Evolutionary conservation across 2,797 vertebrate species (phyloP).

Genomic region (Muraenolepis orangiensis): DNA sequence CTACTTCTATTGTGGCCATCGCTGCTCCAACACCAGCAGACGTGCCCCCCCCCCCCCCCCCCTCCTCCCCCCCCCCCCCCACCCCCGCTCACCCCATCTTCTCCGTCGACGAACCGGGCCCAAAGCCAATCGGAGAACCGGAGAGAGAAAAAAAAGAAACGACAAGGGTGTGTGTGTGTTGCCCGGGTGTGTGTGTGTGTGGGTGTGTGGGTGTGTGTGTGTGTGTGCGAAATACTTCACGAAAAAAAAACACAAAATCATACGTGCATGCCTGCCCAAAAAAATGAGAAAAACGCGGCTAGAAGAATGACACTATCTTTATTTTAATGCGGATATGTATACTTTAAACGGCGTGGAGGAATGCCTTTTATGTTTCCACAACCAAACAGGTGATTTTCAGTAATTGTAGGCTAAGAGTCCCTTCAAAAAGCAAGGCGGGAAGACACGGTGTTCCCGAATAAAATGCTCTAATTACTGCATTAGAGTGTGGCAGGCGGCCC

Average conservation of each 20-base stretch:
- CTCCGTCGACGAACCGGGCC: too few species aligned
- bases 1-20: background rate
- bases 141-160: background rate
- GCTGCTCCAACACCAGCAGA: background rate
- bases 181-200: too few species aligned
- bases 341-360: background rate
- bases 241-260: too few species aligned
- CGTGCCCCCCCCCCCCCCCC: too few species aligned
- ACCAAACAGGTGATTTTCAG: conserved; percentile 1
- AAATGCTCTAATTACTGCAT: background rate
- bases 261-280: background rate
- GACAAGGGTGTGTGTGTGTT: too few species aligned
- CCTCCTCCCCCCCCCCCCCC: too few species aligned
- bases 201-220: too few species aligned
- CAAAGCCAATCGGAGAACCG: background rate
- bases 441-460: background rate
- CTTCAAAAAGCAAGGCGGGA: background rate
- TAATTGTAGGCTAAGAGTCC: background rate
- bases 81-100: too few species aligned
- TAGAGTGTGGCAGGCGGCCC: background rate
- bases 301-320: background rate
- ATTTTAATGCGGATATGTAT: background rate
- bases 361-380: background rate
- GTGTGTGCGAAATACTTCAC: too few species aligned
- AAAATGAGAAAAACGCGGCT: too few species aligned